Conservation (phyloP, 2,113 vertebrate species). For the Burhinus oedicnemus region DNA sequence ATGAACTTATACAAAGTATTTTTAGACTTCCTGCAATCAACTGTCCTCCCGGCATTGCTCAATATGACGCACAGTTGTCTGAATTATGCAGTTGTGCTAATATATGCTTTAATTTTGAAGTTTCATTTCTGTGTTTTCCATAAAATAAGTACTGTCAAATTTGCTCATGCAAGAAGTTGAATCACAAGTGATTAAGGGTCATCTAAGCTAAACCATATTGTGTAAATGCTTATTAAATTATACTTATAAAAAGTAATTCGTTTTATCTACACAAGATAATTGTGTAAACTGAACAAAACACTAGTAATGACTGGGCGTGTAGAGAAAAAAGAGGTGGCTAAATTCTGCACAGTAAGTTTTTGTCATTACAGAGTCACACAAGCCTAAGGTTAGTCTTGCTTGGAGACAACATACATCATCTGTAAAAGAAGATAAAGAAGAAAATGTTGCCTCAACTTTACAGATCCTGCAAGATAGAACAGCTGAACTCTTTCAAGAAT, state of each 20-base stretch:
- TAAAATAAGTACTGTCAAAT: slow-evolving; percentile 25
- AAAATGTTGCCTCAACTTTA: neutral
- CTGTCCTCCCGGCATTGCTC: slow-evolving; percentile 34
- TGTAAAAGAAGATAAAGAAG: neutral
- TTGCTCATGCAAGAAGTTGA: slow-evolving; percentile 17
- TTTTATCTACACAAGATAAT: slow-evolving; percentile 44
- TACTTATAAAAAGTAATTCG: neutral
- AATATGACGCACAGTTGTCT: slow-evolving; percentile 23
- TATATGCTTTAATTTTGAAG: neutral
- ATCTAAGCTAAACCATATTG: neutral
- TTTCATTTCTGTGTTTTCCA: slow-evolving; percentile 43
- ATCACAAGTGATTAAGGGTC: slow-evolving; percentile 50
- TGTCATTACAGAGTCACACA: neutral
- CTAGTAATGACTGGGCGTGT: neutral
- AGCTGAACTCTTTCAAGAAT: neutral
- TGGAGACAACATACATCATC: neutral
- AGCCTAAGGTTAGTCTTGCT: neutral
- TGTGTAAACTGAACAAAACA: slow-evolving; percentile 34
- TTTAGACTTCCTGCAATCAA: slow-evolving; percentile 71
- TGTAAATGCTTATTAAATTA: slow-evolving; percentile 42
- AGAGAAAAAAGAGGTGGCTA: slow-evolving; percentile 6
- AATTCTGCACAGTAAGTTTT: neutral
- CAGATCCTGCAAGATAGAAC: neutral
- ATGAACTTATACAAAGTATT: slow-evolving; percentile 54
- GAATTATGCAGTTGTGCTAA: slow-evolving; percentile 31